Evolutionary conservation across 2,888 invertebrate genomes (phyloP).

Genomic region (Caenorhabditis sinica): DNA sequence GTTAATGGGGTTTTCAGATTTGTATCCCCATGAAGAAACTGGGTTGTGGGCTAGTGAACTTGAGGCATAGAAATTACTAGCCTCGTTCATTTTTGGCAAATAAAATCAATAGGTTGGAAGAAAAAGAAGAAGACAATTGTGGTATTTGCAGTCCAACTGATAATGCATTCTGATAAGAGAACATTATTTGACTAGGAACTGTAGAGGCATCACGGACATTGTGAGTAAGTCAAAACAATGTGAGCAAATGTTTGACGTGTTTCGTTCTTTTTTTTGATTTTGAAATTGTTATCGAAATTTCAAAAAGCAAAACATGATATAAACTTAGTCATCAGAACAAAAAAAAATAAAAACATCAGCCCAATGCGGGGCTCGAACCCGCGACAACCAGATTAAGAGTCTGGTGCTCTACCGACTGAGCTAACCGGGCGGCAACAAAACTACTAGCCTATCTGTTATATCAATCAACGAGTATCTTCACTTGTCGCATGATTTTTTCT

Average conservation of each 20-base stretch:
- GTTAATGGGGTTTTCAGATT: slow-evolving; percentile 11
- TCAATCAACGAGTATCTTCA: not conserved
- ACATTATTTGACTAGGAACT: not conserved
- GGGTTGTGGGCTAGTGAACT: slow-evolving; percentile 19
- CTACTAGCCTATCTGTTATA: not conserved
- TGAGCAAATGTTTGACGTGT: not conserved
- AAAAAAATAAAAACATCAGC: slow-evolving; percentile 65
- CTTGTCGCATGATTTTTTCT: not conserved
- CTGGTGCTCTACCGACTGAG: slow-evolving; percentile 83
- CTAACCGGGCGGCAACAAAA: slow-evolving; percentile 77
- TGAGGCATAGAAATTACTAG: not conserved
- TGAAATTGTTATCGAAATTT: not conserved
- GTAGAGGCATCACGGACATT: not conserved
- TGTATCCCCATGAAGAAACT: slow-evolving; percentile 33
- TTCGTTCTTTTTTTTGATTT: not conserved
- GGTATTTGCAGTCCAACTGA: not conserved
- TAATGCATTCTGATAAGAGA: not conserved
- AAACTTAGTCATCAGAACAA: too few relatives aligned
- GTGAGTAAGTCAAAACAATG: not conserved
- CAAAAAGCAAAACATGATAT: slow-evolving; percentile 35
- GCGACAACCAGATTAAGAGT: slow-evolving; percentile 83
- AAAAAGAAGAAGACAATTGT: not conserved
- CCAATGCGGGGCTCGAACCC: slow-evolving; percentile 83
- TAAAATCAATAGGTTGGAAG: slow-evolving; percentile 19
- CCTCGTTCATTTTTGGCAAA: not conserved